These are phyloP conservation scores for Ailurus styani DNA, from an alignment of 2,113 vertebrate species.

Conservation along the genomic window DNA sequence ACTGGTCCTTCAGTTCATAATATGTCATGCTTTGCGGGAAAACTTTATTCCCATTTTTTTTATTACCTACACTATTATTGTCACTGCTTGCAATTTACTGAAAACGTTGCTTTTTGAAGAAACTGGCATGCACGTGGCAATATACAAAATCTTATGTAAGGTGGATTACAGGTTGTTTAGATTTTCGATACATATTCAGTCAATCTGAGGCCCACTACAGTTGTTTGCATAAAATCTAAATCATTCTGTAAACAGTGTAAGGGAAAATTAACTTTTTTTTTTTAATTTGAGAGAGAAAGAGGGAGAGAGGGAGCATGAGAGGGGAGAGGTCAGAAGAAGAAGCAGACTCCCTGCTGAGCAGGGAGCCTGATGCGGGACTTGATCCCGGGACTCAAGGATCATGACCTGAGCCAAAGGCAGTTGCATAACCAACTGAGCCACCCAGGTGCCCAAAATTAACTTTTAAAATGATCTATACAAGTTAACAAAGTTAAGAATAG, in stretches of 20 bases:
- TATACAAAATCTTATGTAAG: not conserved
- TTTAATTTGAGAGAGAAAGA: too few species aligned
- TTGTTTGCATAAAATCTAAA: not conserved
- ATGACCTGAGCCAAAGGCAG: too few species aligned
- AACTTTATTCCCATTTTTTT: slow-evolving; percentile 29
- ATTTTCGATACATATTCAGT: not conserved
- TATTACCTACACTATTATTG: slow-evolving; percentile 21
- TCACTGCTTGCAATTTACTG: not conserved
- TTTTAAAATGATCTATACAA: not conserved
- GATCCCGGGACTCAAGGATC: too few species aligned
- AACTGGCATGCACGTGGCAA: not conserved
- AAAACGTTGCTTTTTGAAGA: not conserved
- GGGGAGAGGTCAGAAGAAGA: too few species aligned
- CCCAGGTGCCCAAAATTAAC: too few species aligned
- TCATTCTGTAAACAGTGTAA: not conserved
- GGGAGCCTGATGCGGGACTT: too few species aligned
- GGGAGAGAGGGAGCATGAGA: too few species aligned
- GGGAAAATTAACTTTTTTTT: not conserved
- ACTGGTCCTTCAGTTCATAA: not conserved
- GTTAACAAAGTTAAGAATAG: not conserved
- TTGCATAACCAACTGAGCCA: too few species aligned
- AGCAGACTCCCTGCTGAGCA: too few species aligned
- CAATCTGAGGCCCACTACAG: not conserved
- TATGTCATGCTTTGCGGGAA: slow-evolving; percentile 2
- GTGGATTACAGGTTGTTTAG: not conserved